These are phyloP conservation scores for Drosophila santomea DNA, from an alignment of 1,140 invertebrate genomes.

Conservation along the genomic window DNA sequence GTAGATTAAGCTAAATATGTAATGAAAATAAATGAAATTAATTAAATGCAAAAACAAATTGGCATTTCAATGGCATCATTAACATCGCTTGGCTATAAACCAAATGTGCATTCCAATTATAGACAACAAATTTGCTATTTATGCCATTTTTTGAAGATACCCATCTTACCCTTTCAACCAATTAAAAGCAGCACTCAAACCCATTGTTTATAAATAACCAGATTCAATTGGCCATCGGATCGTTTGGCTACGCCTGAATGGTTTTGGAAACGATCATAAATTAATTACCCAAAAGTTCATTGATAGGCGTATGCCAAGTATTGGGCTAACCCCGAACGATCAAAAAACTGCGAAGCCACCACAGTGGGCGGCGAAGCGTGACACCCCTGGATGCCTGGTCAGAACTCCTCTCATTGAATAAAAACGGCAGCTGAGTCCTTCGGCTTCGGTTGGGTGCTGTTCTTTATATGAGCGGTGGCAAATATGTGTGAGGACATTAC, in stretches of 20 bases:
- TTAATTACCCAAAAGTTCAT: conserved; percentile 67
- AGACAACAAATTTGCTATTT: too few species aligned
- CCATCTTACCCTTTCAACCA: background rate
- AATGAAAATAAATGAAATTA: conserved; percentile 23
- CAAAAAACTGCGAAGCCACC: conserved; percentile 6
- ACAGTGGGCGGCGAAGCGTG: conserved; percentile 32
- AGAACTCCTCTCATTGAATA: conserved; percentile 29
- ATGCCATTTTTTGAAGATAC: background rate
- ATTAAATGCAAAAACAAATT: too few species aligned
- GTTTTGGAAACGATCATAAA: conserved; percentile 50
- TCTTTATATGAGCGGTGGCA: conserved; percentile 30
- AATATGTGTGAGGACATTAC: conserved; percentile 39
- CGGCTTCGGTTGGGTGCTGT: conserved; percentile 35
- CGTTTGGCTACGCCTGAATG: conserved; percentile 49
- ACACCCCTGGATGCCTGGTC: conserved; percentile 32
- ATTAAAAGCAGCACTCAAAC: background rate
- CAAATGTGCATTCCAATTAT: background rate
- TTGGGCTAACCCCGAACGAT: conserved; percentile 36
- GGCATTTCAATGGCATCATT: too few species aligned
- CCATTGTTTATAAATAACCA: background rate
- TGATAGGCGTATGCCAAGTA: conserved; percentile 53
- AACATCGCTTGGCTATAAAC: too few species aligned
- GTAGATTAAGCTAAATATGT: conserved; percentile 24
- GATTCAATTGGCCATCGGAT: conserved; percentile 50
- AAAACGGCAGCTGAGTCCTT: conserved; percentile 41